phyloP scores from a whole-genome alignment of 2,888 invertebrate genomes.

The Enchytraeus crypticus region DNA sequence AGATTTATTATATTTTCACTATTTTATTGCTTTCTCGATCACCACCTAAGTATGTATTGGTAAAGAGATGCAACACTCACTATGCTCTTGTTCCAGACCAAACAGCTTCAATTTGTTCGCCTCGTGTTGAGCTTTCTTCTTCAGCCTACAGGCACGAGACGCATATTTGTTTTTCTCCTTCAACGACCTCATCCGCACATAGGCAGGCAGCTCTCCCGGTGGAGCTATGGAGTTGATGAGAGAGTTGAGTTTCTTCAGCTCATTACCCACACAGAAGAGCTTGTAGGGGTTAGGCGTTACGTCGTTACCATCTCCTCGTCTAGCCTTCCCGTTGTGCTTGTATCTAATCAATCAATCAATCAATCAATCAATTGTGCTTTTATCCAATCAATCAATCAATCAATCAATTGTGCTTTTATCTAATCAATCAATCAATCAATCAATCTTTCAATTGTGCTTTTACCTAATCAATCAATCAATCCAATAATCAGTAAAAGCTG shows the following conservation, averaged over 20 bases:
- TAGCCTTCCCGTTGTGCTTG: conserved; percentile 56
- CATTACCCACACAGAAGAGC: conserved; percentile 78
- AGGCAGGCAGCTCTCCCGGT: conserved; percentile 53
- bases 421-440: no score
- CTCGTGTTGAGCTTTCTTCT: conserved; percentile 98
- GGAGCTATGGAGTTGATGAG: conserved; percentile 93
- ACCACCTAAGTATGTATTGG: no score
- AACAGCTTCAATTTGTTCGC: conserved; percentile 92
- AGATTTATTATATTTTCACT: no score
- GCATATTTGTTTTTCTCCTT: conserved; percentile 97
- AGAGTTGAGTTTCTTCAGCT: conserved; percentile 78
- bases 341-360: conserved; percentile 10
- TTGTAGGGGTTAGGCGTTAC: conserved; percentile 89
- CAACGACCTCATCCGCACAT: conserved; percentile 43
- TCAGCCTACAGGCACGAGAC: conserved; percentile 86
- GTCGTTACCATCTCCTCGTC: conserved; percentile 95
- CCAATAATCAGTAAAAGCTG: no score
- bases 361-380: no score
- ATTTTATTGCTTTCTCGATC: no score
- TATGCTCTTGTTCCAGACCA: conserved; percentile 87
- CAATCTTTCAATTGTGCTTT: not conserved
- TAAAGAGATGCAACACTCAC: conserved; percentile 59
- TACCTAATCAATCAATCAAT: no score
- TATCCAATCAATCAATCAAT: no score
- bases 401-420: no score